These are phyloP conservation scores for Dasyurus viverrinus DNA, from an alignment of 2,113 vertebrate species.

Conservation along the genomic window DNA sequence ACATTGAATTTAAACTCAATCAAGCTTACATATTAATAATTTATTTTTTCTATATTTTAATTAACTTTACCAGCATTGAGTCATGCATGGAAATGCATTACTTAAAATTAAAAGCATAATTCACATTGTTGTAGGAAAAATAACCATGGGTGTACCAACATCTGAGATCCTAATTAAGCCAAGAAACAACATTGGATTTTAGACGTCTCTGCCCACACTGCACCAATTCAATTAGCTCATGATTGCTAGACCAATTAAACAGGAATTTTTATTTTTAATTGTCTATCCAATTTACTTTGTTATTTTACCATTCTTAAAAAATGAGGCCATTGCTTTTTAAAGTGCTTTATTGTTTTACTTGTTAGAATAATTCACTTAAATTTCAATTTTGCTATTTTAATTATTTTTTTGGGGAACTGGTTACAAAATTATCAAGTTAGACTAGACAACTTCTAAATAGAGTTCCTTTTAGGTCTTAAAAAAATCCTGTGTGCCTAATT, in stretches of 20 bases:
- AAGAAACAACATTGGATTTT: conserved; percentile 70
- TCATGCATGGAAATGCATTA: conserved; percentile 76
- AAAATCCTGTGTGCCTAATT: background rate
- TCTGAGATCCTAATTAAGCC: conserved; percentile 68
- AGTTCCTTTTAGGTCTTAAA: background rate
- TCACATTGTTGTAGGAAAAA: conserved; percentile 70
- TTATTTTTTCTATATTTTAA: conserved; percentile 67
- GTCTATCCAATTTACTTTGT: conserved; percentile 68
- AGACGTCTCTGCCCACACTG: conserved; percentile 56
- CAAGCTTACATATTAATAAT: conserved; percentile 22
- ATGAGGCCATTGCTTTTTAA: conserved; percentile 55
- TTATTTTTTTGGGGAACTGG: background rate
- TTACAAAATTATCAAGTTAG: background rate
- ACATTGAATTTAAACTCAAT: background rate
- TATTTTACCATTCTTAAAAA: conserved; percentile 57
- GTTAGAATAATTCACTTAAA: conserved; percentile 29
- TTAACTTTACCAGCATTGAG: conserved; percentile 58
- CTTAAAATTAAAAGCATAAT: conserved; percentile 69
- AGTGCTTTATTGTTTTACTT: conserved; percentile 20
- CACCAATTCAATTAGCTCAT: conserved; percentile 71
- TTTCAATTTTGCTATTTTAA: background rate
- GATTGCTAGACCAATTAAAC: conserved; percentile 79
- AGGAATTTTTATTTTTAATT: conserved; percentile 78
- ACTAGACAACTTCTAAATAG: background rate
- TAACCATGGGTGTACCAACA: conserved; percentile 59